Evolutionary conservation across 2,888 invertebrate genomes (phyloP).

Genomic region (Netelia fuscicornis): DNA sequence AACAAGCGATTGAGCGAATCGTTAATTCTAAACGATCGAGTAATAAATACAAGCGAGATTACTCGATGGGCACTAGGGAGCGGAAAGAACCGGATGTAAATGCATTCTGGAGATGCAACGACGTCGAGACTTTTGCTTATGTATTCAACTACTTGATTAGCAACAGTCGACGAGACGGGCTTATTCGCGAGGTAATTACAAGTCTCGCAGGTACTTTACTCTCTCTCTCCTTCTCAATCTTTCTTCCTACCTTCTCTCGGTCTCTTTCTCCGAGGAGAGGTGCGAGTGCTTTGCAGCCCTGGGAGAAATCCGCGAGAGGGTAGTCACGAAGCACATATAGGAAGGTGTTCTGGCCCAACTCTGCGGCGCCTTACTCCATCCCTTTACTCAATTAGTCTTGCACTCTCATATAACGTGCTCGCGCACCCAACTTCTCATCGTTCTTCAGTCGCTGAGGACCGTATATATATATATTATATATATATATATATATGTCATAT

Average conservation of each 20-base stretch:
- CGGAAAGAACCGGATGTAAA: not conserved
- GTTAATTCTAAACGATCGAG: no score
- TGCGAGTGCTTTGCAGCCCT: not conserved
- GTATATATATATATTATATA: not conserved
- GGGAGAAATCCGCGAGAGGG: conserved; percentile 19
- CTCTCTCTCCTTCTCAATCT: not conserved
- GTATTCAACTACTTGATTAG: conserved; percentile 58
- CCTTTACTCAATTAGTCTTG: conserved; percentile 61
- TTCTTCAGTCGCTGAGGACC: not conserved
- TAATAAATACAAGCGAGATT: not conserved
- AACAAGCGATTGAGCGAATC: no score
- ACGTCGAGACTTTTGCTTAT: not conserved
- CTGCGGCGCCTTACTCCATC: conserved; percentile 16
- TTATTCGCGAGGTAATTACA: conserved; percentile 57
- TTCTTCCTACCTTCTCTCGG: not conserved
- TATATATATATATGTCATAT: not conserved
- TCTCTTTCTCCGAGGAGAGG: not conserved
- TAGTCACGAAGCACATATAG: not conserved
- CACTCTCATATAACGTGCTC: conserved; percentile 43
- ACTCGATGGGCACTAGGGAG: not conserved
- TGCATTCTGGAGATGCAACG: not conserved
- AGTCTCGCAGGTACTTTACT: conserved; percentile 51
- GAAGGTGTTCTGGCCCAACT: conserved; percentile 18
- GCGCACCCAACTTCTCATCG: conserved; percentile 48
- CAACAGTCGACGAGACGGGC: conserved; percentile 51